Percentiles rank a stretch among this genome's conserved stretches.
These are phyloP conservation scores for human (Homo sapiens) DNA, from an alignment of 2,113 vertebrate species.

Conservation along the genomic window DNA sequence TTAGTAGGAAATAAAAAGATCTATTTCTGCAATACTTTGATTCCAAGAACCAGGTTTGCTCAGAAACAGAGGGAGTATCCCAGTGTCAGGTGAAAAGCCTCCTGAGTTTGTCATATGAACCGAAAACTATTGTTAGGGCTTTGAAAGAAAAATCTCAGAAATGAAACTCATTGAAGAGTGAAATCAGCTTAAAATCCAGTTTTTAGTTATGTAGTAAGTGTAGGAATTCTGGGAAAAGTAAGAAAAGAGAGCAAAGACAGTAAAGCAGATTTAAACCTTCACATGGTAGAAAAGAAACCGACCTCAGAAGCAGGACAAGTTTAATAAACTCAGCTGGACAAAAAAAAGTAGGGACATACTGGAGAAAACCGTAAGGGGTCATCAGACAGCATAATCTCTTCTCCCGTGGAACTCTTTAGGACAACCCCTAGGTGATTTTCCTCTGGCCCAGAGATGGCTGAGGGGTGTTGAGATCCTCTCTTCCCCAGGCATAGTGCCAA, in stretches of 20 bases:
- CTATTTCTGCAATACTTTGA: not conserved
- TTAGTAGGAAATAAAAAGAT: conserved; percentile 33
- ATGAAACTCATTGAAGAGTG: not conserved
- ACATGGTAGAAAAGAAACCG: not conserved
- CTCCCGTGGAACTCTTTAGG: not conserved
- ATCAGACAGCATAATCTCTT: not conserved
- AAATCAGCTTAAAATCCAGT: conserved; percentile 47
- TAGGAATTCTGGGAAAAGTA: not conserved
- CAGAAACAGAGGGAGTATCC: not conserved
- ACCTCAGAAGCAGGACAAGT: not conserved
- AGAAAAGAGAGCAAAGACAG: not conserved
- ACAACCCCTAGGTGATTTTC: not conserved
- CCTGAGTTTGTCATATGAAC: not conserved
- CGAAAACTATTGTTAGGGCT: not conserved
- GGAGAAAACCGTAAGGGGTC: not conserved
- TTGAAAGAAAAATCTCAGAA: conserved; percentile 44
- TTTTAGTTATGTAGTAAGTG: not conserved
- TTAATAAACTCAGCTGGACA: not conserved
- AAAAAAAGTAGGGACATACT: not conserved
- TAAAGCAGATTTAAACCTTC: not conserved
- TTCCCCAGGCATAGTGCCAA: not conserved
- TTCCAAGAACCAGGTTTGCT: not conserved
- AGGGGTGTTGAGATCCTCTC: not conserved
- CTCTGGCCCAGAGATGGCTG: not conserved
- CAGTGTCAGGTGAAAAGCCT: not conserved